Percentiles rank a stretch among this genome's conserved stretches.
Evolutionary conservation across 1,140 invertebrate genomes (phyloP).

Genomic region (Drosophila aff.): DNA sequence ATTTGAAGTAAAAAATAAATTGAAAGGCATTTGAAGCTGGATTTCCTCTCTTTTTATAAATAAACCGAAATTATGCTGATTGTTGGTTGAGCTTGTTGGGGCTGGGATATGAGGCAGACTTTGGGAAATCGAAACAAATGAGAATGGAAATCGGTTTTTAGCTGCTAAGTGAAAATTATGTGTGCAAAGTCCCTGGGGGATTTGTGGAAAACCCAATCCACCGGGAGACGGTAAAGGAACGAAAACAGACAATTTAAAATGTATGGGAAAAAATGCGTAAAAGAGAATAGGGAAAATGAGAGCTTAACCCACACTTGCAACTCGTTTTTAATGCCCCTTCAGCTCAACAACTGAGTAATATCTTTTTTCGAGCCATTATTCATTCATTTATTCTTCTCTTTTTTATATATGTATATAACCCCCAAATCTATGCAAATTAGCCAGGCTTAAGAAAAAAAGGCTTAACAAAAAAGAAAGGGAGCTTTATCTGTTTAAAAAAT

Average conservation of each 20-base stretch:
- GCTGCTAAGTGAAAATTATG: constrained; percentile 44
- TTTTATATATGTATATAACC: constrained; percentile 10
- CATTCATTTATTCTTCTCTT: constrained; percentile 47
- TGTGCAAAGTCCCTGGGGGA: constrained; percentile 40
- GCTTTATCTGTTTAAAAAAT: background rate
- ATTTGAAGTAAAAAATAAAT: constrained; percentile 69
- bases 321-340: constrained; percentile 30
- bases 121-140: constrained; percentile 54
- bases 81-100: constrained; percentile 44
- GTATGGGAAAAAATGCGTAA: constrained; percentile 12
- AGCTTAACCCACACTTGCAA: constrained; percentile 45
- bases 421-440: constrained; percentile 69
- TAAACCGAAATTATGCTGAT: constrained; percentile 78
- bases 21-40: constrained; percentile 63
- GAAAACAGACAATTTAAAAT: constrained; percentile 42
- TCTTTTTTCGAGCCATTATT: constrained; percentile 26
- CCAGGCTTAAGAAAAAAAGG: constrained; percentile 48
- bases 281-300: constrained; percentile 42
- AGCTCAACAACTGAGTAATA: constrained; percentile 26
- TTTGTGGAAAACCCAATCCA: constrained; percentile 21
- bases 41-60: constrained; percentile 20
- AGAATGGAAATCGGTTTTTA: constrained; percentile 56
- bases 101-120: constrained; percentile 21
- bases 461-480: constrained; percentile 4
- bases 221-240: background rate